Conservation (phyloP, 1,140 invertebrate genomes). For the Alviniconcha marisindica region DNA sequence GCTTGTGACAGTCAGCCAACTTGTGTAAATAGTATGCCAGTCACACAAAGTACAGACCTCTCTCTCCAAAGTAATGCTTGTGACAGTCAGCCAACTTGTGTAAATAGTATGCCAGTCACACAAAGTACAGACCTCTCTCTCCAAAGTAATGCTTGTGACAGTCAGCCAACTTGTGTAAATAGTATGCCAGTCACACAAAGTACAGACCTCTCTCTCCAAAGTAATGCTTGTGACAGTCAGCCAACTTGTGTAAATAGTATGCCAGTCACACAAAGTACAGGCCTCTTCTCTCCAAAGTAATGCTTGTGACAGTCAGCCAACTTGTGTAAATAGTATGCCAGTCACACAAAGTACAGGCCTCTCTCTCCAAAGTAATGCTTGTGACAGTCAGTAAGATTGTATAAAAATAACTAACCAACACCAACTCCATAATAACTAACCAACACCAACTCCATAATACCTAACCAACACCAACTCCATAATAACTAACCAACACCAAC, state of each 20-base stretch:
- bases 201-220: conserved; percentile 98
- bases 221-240: conserved; percentile 84
- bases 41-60: conserved; percentile 97
- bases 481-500: no score
- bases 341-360: no score
- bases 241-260: conserved; percentile 96
- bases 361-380: not conserved
- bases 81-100: conserved; percentile 88
- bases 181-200: conserved; percentile 98
- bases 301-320: no score
- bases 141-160: conserved; percentile 90
- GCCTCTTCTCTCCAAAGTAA: conserved; percentile 97
- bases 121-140: conserved; percentile 97
- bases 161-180: conserved; percentile 95
- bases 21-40: conserved; percentile 97
- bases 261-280: conserved; percentile 98
- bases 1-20: no score
- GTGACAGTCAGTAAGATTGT: no score
- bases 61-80: conserved; percentile 94
- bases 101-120: conserved; percentile 98
- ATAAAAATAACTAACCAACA: no score
- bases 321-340: no score
- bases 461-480: no score
- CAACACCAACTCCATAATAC: no score
- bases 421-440: no score